Evolutionary conservation across 2,113 vertebrate genomes (phyloP).

Genomic region (Cyprinodon variegatus): DNA sequence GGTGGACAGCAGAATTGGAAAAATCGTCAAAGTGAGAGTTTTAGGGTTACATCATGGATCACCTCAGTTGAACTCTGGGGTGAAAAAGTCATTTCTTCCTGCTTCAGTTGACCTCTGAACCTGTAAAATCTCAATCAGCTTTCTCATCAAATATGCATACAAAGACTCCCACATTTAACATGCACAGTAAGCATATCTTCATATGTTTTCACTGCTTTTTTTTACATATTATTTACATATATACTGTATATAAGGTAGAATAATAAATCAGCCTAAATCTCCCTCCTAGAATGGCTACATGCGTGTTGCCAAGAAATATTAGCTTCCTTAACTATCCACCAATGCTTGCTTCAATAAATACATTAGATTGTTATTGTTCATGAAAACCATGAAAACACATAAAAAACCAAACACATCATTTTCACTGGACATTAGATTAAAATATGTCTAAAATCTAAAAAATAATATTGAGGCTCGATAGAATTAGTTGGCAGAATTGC

Average conservation of each 20-base stretch:
- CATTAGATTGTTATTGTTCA: background rate
- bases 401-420: background rate
- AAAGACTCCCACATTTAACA: constrained; percentile 44
- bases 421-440: no score
- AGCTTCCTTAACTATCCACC: constrained; percentile 33
- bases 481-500: background rate
- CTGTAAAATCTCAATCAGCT: constrained; percentile 67
- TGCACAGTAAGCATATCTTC: constrained; percentile 32
- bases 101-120: constrained; percentile 73
- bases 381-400: background rate
- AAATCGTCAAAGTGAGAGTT: constrained; percentile 59
- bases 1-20: constrained; percentile 36
- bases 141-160: constrained; percentile 64
- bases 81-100: constrained; percentile 39
- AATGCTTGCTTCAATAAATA: background rate
- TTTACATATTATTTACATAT: background rate
- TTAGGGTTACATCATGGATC: constrained; percentile 43
- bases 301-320: constrained; percentile 63
- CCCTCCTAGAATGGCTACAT: constrained; percentile 32
- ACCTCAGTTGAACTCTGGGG: constrained; percentile 53
- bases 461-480: no score
- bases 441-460: no score
- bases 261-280: constrained; percentile 3
- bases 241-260: no score
- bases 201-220: constrained; percentile 31